A percentile compares a stretch with the other conserved stretches of the same genome.
Evolutionary conservation across 2,888 invertebrate species (phyloP).

Genomic region (Dynastes tityus): DNA sequence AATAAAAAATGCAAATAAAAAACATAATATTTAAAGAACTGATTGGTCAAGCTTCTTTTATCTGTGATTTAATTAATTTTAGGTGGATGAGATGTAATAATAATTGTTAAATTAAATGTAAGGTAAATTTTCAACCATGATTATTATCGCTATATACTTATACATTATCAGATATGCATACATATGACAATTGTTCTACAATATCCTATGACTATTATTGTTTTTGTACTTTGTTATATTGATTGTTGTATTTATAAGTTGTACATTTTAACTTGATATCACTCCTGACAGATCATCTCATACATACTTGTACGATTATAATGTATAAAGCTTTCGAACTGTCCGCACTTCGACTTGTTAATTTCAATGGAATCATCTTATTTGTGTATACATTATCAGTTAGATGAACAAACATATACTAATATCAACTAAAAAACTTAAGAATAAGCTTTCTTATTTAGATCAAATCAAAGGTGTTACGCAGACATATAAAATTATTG

Average conservation of each 20-base stretch:
- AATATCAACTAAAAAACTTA: background rate
- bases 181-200: slow-evolving; percentile 32
- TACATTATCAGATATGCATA: slow-evolving; percentile 52
- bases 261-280: slow-evolving; percentile 17
- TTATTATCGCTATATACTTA: slow-evolving; percentile 55
- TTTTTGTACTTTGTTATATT: slow-evolving; percentile 41
- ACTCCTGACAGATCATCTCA: background rate
- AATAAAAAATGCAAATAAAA: slow-evolving; percentile 34
- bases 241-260: slow-evolving; percentile 6
- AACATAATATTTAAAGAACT: slow-evolving; percentile 55
- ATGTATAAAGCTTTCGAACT: background rate
- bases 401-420: background rate
- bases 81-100: slow-evolving; percentile 58
- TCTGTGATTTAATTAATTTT: slow-evolving; percentile 69
- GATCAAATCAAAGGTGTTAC: slow-evolving; percentile 24
- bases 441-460: background rate
- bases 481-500: slow-evolving; percentile 37
- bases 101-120: slow-evolving; percentile 49
- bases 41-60: slow-evolving; percentile 67
- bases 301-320: background rate
- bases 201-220: slow-evolving; percentile 21
- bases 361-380: background rate
- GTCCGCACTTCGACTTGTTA: background rate
- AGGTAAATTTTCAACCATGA: slow-evolving; percentile 51
- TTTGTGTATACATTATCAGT: background rate